Conservation (phyloP, 2,113 vertebrate genomes). For the Piaya cayana region DNA sequence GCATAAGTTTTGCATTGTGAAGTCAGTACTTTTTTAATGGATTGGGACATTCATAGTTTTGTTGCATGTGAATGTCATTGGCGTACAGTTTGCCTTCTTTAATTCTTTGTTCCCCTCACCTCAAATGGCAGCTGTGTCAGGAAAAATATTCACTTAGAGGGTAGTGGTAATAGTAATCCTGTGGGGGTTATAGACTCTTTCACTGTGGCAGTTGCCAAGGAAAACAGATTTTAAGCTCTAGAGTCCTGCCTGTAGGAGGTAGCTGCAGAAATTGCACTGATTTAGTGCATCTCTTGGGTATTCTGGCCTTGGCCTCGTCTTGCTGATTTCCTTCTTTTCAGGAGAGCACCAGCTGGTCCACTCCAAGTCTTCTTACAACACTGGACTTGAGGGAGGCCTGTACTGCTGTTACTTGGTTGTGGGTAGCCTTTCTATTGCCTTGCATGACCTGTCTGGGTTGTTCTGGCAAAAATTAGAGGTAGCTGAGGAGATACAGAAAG, state of each 20-base stretch:
- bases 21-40: neutral
- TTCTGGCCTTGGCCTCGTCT: constrained; percentile 20
- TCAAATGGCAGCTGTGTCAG: neutral
- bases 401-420: neutral
- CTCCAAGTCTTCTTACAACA: neutral
- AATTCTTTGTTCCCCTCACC: neutral
- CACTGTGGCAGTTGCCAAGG: constrained; percentile 28
- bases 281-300: constrained; percentile 45
- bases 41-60: neutral
- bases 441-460: constrained; percentile 10
- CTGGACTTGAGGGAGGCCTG: constrained; percentile 8
- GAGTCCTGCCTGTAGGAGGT: constrained; percentile 53
- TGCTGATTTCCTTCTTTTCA: constrained; percentile 40
- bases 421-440: constrained; percentile 32
- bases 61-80: neutral
- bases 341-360: constrained; percentile 46
- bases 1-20: neutral
- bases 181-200: neutral
- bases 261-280: constrained; percentile 46
- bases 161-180: constrained; percentile 16
- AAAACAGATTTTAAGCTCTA: constrained; percentile 64
- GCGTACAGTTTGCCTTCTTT: neutral
- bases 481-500: neutral
- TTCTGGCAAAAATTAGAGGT: neutral
- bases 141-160: constrained; percentile 1